A percentile compares a stretch with the other conserved stretches of the same genome.
phyloP scores from a whole-genome alignment of 2,888 invertebrate genomes.

The Protophormia terraenovae region DNA sequence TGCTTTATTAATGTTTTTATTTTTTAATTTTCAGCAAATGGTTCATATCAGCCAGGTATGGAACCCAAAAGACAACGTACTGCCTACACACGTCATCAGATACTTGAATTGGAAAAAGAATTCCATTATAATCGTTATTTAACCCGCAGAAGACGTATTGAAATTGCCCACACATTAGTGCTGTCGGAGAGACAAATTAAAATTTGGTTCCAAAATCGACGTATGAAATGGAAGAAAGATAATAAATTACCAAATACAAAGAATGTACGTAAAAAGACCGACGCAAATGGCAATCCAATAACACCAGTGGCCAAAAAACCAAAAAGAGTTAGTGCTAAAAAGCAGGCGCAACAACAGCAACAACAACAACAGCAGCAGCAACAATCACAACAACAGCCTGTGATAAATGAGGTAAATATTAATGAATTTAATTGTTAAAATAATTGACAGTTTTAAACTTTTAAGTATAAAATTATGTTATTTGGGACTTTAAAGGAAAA shows the following conservation, averaged over 20 bases:
- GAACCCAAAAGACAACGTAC: slow-evolving; percentile 98
- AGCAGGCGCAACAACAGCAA: slow-evolving; percentile 74
- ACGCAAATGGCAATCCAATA: slow-evolving; percentile 81
- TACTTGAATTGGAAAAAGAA: slow-evolving; percentile 97
- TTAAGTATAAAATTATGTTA: not conserved
- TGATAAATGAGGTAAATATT: slow-evolving; percentile 80
- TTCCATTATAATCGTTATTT: slow-evolving; percentile 99
- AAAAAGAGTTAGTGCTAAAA: slow-evolving; percentile 78
- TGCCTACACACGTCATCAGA: slow-evolving; percentile 98
- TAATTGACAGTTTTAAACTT: not conserved
- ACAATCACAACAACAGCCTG: slow-evolving; percentile 72
- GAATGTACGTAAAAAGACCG: slow-evolving; percentile 85
- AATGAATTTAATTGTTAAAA: not conserved
- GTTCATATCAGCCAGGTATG: slow-evolving; percentile 94
- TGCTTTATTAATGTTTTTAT: not conserved
- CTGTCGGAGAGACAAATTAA: slow-evolving; percentile 95
- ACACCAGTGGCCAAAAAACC: slow-evolving; percentile 79
- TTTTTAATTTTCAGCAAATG: slow-evolving; percentile 87
- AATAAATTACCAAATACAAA: slow-evolving; percentile 83
- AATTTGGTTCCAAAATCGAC: slow-evolving; percentile 93
- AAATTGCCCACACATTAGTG: slow-evolving; percentile 97
- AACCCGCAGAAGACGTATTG: slow-evolving; percentile 96
- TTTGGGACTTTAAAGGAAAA: too few species aligned
- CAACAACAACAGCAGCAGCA: slow-evolving; percentile 71
- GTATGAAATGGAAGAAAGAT: slow-evolving; percentile 94